Evolutionary conservation across 1,140 invertebrate genomes (phyloP).

Genomic region (Uloborus diversus): DNA sequence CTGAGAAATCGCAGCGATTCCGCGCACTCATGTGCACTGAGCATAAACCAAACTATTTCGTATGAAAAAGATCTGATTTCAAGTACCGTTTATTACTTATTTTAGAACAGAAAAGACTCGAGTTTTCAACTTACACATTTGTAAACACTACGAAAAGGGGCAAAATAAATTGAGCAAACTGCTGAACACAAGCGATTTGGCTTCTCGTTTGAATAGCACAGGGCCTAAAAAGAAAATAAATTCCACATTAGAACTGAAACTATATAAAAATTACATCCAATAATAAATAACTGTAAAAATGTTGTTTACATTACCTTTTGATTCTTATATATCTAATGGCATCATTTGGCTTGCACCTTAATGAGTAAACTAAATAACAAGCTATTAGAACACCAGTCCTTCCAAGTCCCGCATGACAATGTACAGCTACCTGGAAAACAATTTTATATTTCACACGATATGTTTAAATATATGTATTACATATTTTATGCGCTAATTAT

Average conservation of each 20-base stretch:
- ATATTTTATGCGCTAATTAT: too few species aligned
- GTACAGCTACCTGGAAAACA: constrained; percentile 72
- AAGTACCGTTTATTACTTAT: too few species aligned
- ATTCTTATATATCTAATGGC: constrained; percentile 83
- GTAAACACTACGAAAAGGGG: constrained; percentile 82
- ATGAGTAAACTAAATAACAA: constrained; percentile 83
- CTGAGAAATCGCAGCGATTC: too few species aligned
- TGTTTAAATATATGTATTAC: too few species aligned
- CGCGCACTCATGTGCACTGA: too few species aligned
- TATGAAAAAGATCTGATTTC: too few species aligned
- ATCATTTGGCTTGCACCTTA: constrained; percentile 79
- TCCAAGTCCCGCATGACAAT: constrained; percentile 89
- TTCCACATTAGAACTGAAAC: neutral
- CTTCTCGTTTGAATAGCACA: constrained; percentile 82
- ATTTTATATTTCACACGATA: neutral
- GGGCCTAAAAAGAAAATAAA: constrained; percentile 66
- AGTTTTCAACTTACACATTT: constrained; percentile 60
- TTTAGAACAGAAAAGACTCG: too few species aligned
- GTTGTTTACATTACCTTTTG: constrained; percentile 69
- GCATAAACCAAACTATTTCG: too few species aligned
- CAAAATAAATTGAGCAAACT: constrained; percentile 83
- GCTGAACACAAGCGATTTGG: constrained; percentile 82
- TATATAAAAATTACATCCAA: neutral
- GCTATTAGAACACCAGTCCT: constrained; percentile 87
- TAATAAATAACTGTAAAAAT: neutral